Conservation (phyloP, 2,113 vertebrate species). For the Larimichthys polyactis region DNA sequence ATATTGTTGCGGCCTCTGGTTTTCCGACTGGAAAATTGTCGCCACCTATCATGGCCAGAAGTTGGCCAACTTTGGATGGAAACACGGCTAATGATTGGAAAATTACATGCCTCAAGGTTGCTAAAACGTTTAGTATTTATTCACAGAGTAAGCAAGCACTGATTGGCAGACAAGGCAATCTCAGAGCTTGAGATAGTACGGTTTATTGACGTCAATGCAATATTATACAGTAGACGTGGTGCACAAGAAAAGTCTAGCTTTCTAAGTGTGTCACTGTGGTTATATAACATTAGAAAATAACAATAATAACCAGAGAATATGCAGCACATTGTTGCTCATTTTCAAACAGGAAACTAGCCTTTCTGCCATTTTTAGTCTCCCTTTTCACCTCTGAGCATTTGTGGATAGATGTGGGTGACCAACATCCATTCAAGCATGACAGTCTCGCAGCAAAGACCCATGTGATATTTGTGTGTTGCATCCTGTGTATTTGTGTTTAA, state of each 20-base stretch:
- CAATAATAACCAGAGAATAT: not conserved
- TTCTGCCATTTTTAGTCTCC: not conserved
- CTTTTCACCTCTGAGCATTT: too few species aligned
- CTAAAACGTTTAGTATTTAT: not conserved
- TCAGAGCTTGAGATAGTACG: not conserved
- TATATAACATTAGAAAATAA: not conserved
- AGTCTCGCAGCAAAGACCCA: not conserved
- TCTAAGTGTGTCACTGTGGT: not conserved
- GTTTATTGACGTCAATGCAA: not conserved
- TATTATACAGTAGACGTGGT: too few species aligned
- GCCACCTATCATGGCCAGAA: too few species aligned
- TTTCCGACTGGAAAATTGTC: too few species aligned
- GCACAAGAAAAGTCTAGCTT: too few species aligned
- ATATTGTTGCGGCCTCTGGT: too few species aligned
- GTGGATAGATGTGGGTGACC: too few species aligned
- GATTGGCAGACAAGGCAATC: not conserved
- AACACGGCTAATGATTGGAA: not conserved
- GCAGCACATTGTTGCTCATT: not conserved
- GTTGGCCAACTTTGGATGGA: too few species aligned
- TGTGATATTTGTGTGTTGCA: not conserved
- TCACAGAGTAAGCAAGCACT: not conserved
- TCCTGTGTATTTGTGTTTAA: not conserved
- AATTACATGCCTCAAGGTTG: not conserved
- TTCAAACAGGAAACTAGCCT: not conserved
- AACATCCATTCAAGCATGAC: not conserved